phyloP scores from a whole-genome alignment of 2,888 invertebrate species.

The Ochlodes sylvanus region DNA sequence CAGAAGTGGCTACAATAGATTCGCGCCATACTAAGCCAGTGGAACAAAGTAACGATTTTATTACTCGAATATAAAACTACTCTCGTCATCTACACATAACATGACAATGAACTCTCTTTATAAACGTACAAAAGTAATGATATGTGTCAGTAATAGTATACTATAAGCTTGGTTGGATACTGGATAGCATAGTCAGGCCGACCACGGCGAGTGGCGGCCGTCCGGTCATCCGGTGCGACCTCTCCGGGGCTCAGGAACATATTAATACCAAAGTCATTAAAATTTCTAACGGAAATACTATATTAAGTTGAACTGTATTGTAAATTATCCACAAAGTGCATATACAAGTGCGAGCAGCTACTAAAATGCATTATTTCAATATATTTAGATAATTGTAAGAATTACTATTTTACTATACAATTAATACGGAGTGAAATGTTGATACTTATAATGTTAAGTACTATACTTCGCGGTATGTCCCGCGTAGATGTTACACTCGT shows the following conservation, averaged over 20 bases:
- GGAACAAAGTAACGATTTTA: conserved; percentile 70
- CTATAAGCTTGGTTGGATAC: conserved; percentile 64
- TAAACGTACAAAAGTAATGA: conserved; percentile 82
- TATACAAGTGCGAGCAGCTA: conserved; percentile 84
- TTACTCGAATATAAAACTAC: conserved; percentile 78
- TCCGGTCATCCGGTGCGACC: conserved; percentile 7
- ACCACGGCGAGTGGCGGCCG: conserved; percentile 22
- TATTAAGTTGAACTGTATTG: conserved; percentile 73
- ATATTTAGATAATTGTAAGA: conserved; percentile 66
- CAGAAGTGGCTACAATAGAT: conserved; percentile 97
- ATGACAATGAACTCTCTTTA: conserved; percentile 85
- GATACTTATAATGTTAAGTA: conserved; percentile 53
- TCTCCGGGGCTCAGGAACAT: conserved; percentile 54
- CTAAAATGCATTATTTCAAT: conserved; percentile 63
- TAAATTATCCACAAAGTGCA: conserved; percentile 76
- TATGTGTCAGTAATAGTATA: conserved; percentile 77
- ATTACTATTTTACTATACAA: conserved; percentile 62
- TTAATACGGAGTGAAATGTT: conserved; percentile 51
- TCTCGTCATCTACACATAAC: conserved; percentile 75
- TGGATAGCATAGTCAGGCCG: conserved; percentile 58
- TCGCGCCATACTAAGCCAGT: conserved; percentile 93
- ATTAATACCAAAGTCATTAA: conserved; percentile 83
- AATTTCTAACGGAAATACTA: conserved; percentile 78
- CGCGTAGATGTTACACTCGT: conserved; percentile 65
- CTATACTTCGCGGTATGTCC: conserved; percentile 62